These are phyloP conservation scores for Calonectris borealis DNA, from an alignment of 2,113 vertebrate genomes.

Conservation along the genomic window DNA sequence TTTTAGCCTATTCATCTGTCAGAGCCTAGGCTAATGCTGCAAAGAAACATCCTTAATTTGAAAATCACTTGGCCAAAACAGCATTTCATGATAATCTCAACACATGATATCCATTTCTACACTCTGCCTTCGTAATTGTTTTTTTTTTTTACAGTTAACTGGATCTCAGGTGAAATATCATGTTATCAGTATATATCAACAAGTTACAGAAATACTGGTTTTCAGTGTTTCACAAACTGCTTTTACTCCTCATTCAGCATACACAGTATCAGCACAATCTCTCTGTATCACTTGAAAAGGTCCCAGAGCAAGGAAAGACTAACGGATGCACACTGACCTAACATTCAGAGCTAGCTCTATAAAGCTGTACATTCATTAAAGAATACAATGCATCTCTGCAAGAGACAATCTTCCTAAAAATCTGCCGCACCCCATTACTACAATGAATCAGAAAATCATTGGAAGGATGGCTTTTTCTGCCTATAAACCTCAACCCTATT, in stretches of 20 bases:
- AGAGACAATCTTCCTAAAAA: neutral
- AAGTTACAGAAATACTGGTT: neutral
- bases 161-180: neutral
- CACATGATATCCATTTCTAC: neutral
- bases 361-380: neutral
- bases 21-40: neutral
- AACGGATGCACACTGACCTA: neutral
- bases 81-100: neutral
- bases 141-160: neutral
- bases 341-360: neutral
- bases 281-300: fast-evolving
- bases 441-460: neutral
- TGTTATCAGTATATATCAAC: neutral
- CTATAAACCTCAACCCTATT: neutral
- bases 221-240: neutral
- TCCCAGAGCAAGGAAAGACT: neutral
- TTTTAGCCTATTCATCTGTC: neutral
- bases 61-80: neutral
- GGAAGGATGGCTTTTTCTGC: neutral
- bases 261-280: neutral
- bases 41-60: neutral
- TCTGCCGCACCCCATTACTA: neutral
- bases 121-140: neutral
- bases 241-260: neutral
- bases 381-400: neutral